Conservation (phyloP, 2,113 vertebrate species). For the Solenodon paradoxus region DNA sequence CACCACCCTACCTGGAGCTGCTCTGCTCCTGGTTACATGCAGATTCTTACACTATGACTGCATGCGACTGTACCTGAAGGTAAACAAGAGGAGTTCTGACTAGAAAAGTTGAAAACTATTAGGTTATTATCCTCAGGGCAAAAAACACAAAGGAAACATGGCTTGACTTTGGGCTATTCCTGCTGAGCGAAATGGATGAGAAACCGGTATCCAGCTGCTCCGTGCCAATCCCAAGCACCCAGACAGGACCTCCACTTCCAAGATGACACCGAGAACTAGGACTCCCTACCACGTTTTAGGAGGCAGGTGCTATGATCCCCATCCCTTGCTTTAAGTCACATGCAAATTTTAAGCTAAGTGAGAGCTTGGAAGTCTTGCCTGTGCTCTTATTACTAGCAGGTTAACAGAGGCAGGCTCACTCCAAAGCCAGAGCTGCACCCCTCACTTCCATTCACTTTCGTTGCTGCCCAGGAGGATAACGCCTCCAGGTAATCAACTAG, state of each 20-base stretch:
- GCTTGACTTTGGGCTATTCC: neutral
- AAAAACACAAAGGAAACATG: neutral
- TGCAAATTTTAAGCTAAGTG: neutral
- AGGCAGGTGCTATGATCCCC: neutral
- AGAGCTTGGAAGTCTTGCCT: neutral
- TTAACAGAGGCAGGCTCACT: neutral
- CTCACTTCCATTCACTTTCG: no score
- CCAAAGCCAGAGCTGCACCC: neutral
- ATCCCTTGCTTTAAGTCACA: neutral
- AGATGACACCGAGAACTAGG: neutral
- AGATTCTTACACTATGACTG: neutral
- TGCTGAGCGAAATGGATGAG: neutral
- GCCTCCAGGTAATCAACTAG: neutral
- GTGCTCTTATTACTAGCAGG: neutral
- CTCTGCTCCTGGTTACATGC: neutral
- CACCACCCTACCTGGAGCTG: neutral
- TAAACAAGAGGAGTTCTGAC: neutral
- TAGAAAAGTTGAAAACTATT: neutral
- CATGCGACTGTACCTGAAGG: neutral
- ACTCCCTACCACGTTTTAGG: neutral
- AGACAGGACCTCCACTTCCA: neutral
- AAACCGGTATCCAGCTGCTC: neutral
- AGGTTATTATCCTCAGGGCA: neutral
- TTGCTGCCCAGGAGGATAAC: neutral
- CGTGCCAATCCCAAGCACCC: neutral